These are phyloP conservation scores for Proterorhinus semilunaris DNA, from an alignment of 2,113 vertebrate species.

Conservation along the genomic window DNA sequence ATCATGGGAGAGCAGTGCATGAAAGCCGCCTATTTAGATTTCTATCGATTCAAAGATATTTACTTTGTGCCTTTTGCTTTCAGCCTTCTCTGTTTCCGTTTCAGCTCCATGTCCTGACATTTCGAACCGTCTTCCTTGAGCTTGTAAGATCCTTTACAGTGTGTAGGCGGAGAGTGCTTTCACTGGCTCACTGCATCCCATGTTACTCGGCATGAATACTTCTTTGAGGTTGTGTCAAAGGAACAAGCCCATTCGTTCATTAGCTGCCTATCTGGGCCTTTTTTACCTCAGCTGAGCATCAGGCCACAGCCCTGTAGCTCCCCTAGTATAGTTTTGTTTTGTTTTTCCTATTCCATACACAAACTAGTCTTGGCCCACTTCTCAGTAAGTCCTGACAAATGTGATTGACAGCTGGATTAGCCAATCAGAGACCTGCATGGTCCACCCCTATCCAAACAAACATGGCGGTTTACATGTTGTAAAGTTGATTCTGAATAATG, in stretches of 20 bases:
- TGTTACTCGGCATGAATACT: background rate
- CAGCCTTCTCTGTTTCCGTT: background rate
- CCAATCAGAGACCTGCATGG: no score
- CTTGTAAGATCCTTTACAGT: background rate
- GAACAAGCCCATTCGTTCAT: background rate
- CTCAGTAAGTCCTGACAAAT: no score
- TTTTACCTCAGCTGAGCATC: background rate
- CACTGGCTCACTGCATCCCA: slow-evolving; percentile 1
- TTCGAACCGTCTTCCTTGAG: background rate
- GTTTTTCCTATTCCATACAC: no score
- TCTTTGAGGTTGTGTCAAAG: background rate
- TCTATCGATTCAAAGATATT: slow-evolving; percentile 22
- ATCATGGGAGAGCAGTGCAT: slow-evolving; percentile 13
- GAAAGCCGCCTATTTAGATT: slow-evolving; percentile 37
- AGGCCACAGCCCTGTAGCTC: background rate
- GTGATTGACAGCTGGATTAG: no score
- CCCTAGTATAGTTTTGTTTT: no score
- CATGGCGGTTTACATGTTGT: no score
- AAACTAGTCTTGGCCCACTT: no score
- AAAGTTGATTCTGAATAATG: no score
- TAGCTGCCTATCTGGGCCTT: background rate
- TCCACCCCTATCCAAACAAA: no score
- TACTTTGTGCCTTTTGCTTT: slow-evolving; percentile 21
- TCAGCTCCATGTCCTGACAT: background rate
- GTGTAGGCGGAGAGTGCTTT: background rate